Conservation (phyloP, 1,140 invertebrate species). For the Zaprionus lachaisei region DNA sequence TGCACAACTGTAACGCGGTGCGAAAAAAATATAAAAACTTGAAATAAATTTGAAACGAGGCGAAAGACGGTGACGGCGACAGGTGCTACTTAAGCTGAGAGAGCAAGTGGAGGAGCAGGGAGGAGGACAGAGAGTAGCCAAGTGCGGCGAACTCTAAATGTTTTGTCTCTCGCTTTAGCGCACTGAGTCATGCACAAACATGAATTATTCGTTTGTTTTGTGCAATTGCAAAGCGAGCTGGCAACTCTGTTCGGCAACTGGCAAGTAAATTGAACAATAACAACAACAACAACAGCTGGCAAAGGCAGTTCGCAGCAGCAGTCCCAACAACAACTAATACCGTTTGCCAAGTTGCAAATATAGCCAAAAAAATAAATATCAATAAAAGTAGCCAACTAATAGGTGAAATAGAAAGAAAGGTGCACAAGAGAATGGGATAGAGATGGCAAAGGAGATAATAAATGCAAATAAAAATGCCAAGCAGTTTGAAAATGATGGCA, state of each 20-base stretch:
- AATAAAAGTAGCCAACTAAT: slow-evolving; percentile 45
- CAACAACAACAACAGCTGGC: slow-evolving; percentile 29
- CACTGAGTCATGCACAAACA: slow-evolving; percentile 33
- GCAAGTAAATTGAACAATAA: slow-evolving; percentile 22
- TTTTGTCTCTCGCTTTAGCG: slow-evolving; percentile 17
- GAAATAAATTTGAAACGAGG: slow-evolving; percentile 49
- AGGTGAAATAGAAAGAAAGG: slow-evolving; percentile 23
- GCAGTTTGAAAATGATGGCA: slow-evolving; percentile 25
- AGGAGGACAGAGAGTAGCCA: not conserved
- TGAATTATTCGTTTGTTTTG: slow-evolving; percentile 17
- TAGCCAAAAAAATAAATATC: slow-evolving; percentile 36
- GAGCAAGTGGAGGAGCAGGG: not conserved
- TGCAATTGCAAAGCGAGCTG: slow-evolving; percentile 9
- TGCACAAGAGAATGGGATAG: not conserved
- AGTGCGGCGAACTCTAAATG: slow-evolving; percentile 33
- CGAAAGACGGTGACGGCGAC: slow-evolving; percentile 17
- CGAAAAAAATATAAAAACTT: slow-evolving; percentile 51
- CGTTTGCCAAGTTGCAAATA: slow-evolving; percentile 45
- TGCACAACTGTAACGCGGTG: slow-evolving; percentile 60
- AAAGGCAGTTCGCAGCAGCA: not conserved
- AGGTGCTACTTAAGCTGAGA: slow-evolving; percentile 28
- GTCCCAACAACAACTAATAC: not conserved
- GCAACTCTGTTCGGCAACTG: slow-evolving; percentile 36
- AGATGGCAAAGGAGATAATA: slow-evolving; percentile 18
- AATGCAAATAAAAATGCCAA: slow-evolving; percentile 28